These are phyloP conservation scores for Crambe crambe DNA, from an alignment of 37 sponge, comb jelly and placozoan species.

Conservation along the genomic window DNA sequence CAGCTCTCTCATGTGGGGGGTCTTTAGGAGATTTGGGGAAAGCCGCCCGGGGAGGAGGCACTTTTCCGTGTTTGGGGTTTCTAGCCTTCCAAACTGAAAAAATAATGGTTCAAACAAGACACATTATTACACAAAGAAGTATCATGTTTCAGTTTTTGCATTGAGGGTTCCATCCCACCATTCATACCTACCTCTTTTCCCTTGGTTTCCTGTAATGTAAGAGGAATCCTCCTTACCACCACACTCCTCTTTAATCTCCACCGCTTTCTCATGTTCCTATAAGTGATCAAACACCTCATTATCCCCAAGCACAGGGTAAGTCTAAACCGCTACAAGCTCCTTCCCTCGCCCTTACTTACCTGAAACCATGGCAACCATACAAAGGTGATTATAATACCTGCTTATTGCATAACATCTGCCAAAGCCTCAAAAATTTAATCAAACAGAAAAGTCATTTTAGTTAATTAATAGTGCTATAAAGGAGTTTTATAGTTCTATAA, in stretches of 20 bases:
- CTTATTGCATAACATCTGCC: background rate
- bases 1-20: too few relatives aligned
- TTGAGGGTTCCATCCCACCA: too few relatives aligned
- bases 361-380: background rate
- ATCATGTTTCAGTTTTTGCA: too few relatives aligned
- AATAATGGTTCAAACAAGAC: background rate
- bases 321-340: background rate
- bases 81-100: conserved; percentile 14
- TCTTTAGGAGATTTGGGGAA: conserved; percentile 16
- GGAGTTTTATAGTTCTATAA: too few relatives aligned
- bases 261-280: conserved; percentile 26
- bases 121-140: too few relatives aligned
- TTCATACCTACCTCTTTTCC: background rate
- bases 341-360: background rate
- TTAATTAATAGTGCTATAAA: too few relatives aligned
- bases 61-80: background rate
- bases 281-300: too few relatives aligned
- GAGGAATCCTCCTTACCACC: conserved; percentile 13
- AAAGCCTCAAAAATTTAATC: background rate
- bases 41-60: conserved; percentile 26
- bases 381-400: background rate
- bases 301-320: background rate
- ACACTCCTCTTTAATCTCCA: conserved; percentile 73
- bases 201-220: background rate
- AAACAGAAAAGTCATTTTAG: too few relatives aligned